Percentiles rank a stretch among this genome's conserved stretches.
These are phyloP conservation scores for Planococcus citri DNA, from an alignment of 1,140 invertebrate genomes.

Conservation along the genomic window DNA sequence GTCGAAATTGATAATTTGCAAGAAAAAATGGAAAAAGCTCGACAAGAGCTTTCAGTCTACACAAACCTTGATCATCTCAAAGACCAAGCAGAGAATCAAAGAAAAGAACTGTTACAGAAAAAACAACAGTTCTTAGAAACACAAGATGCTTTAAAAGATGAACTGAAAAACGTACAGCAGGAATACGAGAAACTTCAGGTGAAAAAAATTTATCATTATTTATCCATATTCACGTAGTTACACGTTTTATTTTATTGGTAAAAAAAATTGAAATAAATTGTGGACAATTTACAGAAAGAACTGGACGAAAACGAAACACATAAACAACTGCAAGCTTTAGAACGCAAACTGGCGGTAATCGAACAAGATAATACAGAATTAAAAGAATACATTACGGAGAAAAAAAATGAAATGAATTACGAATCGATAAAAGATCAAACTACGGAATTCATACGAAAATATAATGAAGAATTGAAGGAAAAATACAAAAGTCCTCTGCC, in stretches of 20 bases:
- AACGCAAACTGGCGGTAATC: constrained; percentile 38
- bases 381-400: constrained; percentile 47
- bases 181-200: constrained; percentile 36
- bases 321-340: constrained; percentile 11
- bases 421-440: constrained; percentile 41
- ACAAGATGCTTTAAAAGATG: constrained; percentile 32
- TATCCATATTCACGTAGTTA: too few species aligned
- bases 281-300: constrained; percentile 49
- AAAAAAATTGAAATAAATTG: too few species aligned
- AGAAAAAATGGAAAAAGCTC: constrained; percentile 31
- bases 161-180: constrained; percentile 33
- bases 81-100: constrained; percentile 33
- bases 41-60: constrained; percentile 36
- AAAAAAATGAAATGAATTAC: constrained; percentile 50
- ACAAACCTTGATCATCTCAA: constrained; percentile 38
- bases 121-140: constrained; percentile 31
- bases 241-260: too few species aligned
- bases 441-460: constrained; percentile 27
- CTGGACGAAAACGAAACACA: constrained; percentile 38
- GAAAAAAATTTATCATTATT: too few species aligned
- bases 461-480: constrained; percentile 23
- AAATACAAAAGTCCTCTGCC: background rate
- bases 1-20: constrained; percentile 27
- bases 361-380: constrained; percentile 51
- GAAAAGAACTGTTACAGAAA: constrained; percentile 31